Percentiles rank a stretch among this genome's conserved stretches.
phyloP scores from a whole-genome alignment of 2,888 invertebrate genomes.

The Heliothis peltigera region DNA sequence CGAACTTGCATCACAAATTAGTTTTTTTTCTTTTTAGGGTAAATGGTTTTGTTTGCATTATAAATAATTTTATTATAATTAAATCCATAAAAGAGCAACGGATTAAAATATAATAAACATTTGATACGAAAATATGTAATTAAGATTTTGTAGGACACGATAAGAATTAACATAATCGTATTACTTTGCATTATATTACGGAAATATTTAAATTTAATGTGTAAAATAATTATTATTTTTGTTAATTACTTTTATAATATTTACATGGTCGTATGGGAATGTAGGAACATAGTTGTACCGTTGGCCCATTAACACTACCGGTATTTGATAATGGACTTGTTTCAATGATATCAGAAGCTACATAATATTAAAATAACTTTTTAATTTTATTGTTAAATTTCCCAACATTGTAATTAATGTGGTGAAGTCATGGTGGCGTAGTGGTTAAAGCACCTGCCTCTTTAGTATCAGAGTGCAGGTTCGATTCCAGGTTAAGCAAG shows the following conservation, averaged over 20 bases:
- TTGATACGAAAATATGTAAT: constrained; percentile 50
- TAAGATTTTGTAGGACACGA: constrained; percentile 61
- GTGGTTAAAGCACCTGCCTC: too few species aligned
- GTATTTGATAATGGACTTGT: constrained; percentile 44
- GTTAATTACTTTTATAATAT: constrained; percentile 49
- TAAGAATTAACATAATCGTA: constrained; percentile 59
- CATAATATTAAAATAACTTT: not conserved
- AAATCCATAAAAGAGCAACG: constrained; percentile 20
- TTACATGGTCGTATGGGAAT: constrained; percentile 34
- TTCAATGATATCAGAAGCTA: constrained; percentile 22
- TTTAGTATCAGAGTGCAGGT: too few species aligned
- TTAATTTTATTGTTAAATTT: not conserved
- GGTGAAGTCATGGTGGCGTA: too few species aligned
- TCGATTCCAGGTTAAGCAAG: too few species aligned
- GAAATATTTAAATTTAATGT: constrained; percentile 57
- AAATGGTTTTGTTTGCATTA: not conserved
- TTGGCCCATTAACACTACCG: constrained; percentile 48
- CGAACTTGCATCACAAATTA: too few species aligned
- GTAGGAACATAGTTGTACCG: constrained; percentile 24
- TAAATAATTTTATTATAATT: constrained; percentile 11
- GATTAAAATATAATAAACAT: constrained; percentile 29
- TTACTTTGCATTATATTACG: constrained; percentile 56
- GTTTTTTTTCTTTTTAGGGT: not conserved
- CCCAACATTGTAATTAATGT: too few species aligned
- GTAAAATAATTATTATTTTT: constrained; percentile 41